Evolutionary conservation across 2,888 invertebrate genomes (phyloP).

Genomic region (Periphyllus acericola): DNA sequence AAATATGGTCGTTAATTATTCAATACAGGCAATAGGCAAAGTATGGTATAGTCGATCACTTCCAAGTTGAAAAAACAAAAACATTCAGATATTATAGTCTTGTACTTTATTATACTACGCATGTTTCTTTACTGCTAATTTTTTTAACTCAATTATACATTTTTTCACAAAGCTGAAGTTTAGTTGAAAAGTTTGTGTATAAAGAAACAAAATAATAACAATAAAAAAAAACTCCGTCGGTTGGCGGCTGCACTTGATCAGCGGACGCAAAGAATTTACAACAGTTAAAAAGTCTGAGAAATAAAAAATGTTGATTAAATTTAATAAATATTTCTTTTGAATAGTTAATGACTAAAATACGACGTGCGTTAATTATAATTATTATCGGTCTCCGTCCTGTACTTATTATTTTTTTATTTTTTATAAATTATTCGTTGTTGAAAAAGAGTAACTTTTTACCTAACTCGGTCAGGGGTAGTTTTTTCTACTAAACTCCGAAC

Average conservation of each 20-base stretch:
- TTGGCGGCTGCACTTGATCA: neutral
- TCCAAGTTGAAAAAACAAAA: too few species aligned
- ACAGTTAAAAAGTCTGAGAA: too few species aligned
- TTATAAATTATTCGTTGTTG: neutral
- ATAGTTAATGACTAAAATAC: neutral
- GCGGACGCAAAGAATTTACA: neutral
- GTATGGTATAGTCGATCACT: too few species aligned
- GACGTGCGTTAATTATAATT: too few species aligned
- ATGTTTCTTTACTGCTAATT: too few species aligned
- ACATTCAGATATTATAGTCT: too few species aligned
- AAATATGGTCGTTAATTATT: too few species aligned
- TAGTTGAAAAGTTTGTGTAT: neutral
- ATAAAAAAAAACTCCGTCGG: neutral
- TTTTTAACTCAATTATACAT: neutral
- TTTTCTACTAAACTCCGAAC: neutral
- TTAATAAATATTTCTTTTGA: neutral
- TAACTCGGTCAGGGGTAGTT: neutral
- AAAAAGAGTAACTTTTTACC: constrained; percentile 10
- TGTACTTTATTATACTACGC: too few species aligned
- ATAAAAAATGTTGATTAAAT: neutral
- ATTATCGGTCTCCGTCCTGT: neutral
- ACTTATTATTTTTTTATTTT: neutral
- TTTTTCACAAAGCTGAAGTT: neutral
- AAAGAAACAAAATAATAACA: too few species aligned
- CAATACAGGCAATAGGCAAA: too few species aligned